phyloP scores from a whole-genome alignment of 2,888 invertebrate species.

The Ashinkailepas kermadecensis region DNA sequence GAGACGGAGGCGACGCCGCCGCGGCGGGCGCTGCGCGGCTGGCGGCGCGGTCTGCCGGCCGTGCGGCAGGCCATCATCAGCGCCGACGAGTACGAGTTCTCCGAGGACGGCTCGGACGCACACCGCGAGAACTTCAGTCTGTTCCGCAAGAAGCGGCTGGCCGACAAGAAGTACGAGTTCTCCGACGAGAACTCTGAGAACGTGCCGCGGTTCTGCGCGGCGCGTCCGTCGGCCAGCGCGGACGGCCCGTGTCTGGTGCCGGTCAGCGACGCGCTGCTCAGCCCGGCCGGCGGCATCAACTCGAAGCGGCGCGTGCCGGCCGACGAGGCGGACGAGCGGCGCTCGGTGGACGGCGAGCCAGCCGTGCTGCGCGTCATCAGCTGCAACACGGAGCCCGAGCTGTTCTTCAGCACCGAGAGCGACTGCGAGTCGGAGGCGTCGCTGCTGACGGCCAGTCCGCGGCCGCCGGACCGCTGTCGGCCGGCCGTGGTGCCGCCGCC shows the following conservation, averaged over 20 bases:
- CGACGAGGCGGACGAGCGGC: neutral
- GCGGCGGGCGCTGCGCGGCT: conserved; percentile 6
- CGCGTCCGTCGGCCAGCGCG: conserved; percentile 25
- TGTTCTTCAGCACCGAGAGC: conserved; percentile 4
- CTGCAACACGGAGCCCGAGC: conserved; percentile 18
- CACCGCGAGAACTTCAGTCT: conserved; percentile 80
- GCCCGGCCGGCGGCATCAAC: conserved; percentile 19
- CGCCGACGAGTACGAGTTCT: conserved; percentile 74
- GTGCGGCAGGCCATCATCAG: conserved; percentile 40
- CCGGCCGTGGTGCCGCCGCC: conserved; percentile 4
- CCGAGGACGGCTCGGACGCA: conserved; percentile 63
- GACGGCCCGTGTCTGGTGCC: neutral
- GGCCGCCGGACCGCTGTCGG: conserved; percentile 3
- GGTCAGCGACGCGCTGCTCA: conserved; percentile 12
- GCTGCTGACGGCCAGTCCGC: conserved; percentile 15
- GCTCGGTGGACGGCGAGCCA: neutral
- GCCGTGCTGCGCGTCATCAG: conserved; percentile 16
- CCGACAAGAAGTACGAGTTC: conserved; percentile 87
- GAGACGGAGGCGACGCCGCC: conserved; percentile 6
- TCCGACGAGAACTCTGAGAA: conserved; percentile 35
- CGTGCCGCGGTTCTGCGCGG: conserved; percentile 32
- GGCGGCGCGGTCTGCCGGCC: conserved; percentile 17
- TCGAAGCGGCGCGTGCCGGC: neutral
- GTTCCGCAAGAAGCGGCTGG: conserved; percentile 71
- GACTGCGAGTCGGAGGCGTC: conserved; percentile 14